phyloP scores from a whole-genome alignment of 2,797 vertebrate species.

The Pteronotus mesoamericanus region DNA sequence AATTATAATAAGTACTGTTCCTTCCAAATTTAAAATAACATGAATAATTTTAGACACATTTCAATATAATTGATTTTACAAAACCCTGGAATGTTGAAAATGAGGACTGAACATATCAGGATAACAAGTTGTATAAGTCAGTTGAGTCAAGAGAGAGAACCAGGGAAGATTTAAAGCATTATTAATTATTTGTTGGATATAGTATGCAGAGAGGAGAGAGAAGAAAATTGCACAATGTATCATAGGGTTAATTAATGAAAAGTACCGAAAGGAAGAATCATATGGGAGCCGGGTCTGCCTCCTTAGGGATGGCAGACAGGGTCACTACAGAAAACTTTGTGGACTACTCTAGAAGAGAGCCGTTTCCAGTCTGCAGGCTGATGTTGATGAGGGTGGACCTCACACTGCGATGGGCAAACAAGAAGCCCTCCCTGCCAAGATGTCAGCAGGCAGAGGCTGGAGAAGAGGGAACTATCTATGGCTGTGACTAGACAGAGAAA shows the following conservation, averaged over 20 bases:
- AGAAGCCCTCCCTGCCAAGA: not conserved
- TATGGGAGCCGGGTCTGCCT: too few species aligned
- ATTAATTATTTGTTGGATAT: not conserved
- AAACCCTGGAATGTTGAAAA: not conserved
- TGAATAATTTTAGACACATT: not conserved
- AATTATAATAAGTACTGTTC: not conserved
- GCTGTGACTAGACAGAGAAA: not conserved
- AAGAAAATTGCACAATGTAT: not conserved
- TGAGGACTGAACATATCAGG: not conserved
- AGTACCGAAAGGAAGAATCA: not conserved
- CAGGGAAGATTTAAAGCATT: not conserved
- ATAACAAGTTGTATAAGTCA: not conserved
- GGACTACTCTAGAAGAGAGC: not conserved
- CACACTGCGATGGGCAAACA: not conserved
- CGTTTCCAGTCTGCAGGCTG: too few species aligned
- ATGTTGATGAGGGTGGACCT: too few species aligned
- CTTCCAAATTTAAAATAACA: not conserved
- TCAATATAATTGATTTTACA: not conserved
- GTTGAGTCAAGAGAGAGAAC: not conserved
- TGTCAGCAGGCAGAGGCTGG: not conserved
- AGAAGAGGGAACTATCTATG: not conserved
- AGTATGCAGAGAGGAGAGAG: not conserved
- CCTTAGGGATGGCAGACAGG: not conserved
- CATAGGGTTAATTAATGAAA: not conserved
- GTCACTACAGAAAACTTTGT: not conserved